These are phyloP conservation scores for Acipenser ruthenus DNA, from an alignment of 2,797 vertebrate species.

Conservation along the genomic window DNA sequence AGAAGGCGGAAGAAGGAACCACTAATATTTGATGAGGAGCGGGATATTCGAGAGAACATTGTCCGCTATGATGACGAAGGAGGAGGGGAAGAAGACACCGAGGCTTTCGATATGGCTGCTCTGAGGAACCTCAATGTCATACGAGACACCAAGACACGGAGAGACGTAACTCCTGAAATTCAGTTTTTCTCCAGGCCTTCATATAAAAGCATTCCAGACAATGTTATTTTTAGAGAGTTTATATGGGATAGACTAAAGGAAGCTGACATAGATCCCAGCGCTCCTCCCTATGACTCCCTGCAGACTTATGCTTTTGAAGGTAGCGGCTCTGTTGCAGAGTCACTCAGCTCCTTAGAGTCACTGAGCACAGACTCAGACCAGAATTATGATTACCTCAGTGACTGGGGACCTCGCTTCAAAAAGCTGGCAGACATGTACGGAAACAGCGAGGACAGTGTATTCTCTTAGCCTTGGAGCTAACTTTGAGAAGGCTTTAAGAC, in stretches of 20 bases:
- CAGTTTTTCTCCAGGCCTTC: slow-evolving; percentile 75
- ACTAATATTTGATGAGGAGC: slow-evolving; percentile 85
- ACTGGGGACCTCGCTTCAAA: slow-evolving; percentile 93
- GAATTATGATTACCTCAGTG: slow-evolving; percentile 93
- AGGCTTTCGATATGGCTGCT: slow-evolving; percentile 92
- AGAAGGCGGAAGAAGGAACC: slow-evolving; percentile 80
- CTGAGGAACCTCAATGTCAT: slow-evolving; percentile 85
- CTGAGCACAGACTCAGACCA: slow-evolving; percentile 92
- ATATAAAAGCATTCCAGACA: slow-evolving; percentile 81
- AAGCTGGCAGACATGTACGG: slow-evolving; percentile 93
- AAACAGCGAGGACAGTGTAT: slow-evolving; percentile 63
- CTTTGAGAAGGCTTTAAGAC: slow-evolving; percentile 36
- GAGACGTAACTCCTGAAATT: slow-evolving; percentile 85
- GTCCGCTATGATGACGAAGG: slow-evolving; percentile 93
- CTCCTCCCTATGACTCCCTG: slow-evolving; percentile 87
- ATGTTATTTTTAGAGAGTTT: slow-evolving; percentile 88
- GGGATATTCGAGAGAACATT: slow-evolving; percentile 89
- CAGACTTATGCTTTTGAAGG: slow-evolving; percentile 94
- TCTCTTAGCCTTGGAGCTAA: slow-evolving; percentile 73
- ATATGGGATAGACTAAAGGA: slow-evolving; percentile 93
- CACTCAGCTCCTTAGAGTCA: slow-evolving; percentile 88
- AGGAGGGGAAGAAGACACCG: slow-evolving; percentile 91
- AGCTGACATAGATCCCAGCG: slow-evolving; percentile 80
- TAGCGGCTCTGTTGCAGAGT: slow-evolving; percentile 83
- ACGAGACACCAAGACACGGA: slow-evolving; percentile 69